These are phyloP conservation scores for Cyanoramphus novaezelandiae DNA, from an alignment of 2,113 vertebrate genomes.

Conservation along the genomic window DNA sequence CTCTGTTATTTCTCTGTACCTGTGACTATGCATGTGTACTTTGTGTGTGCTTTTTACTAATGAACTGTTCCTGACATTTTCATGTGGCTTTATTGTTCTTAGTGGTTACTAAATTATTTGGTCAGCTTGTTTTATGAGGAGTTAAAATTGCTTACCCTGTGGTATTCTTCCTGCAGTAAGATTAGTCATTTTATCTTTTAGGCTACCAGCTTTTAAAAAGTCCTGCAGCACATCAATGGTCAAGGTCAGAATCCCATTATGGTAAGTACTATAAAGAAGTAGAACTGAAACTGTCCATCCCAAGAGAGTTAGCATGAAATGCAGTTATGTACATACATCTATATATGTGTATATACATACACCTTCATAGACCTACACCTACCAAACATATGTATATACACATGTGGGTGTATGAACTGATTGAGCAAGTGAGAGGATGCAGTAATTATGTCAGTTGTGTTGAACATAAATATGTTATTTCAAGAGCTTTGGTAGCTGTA, in stretches of 20 bases:
- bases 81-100: background rate
- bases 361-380: background rate
- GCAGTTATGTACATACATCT: background rate
- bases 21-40: background rate
- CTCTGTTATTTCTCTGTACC: background rate
- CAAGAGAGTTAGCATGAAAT: background rate
- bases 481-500: background rate
- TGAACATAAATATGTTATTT: background rate
- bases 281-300: background rate
- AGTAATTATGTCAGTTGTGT: background rate
- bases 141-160: background rate
- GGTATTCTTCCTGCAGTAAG: background rate
- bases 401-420: background rate
- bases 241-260: background rate
- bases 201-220: background rate
- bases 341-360: too few species aligned
- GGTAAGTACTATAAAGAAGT: background rate
- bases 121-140: background rate
- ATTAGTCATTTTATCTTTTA: background rate
- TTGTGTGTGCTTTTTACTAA: background rate
- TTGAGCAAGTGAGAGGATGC: background rate
- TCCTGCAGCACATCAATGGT: background rate
- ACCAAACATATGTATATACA: background rate
- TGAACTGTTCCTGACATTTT: background rate
- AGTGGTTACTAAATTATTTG: background rate